A percentile compares a stretch with the other conserved stretches of the same genome.
Evolutionary conservation across 35 echinoderm and acorn worm genomes (phyloP).

Genomic region (Heliocidaris tuberculata): DNA sequence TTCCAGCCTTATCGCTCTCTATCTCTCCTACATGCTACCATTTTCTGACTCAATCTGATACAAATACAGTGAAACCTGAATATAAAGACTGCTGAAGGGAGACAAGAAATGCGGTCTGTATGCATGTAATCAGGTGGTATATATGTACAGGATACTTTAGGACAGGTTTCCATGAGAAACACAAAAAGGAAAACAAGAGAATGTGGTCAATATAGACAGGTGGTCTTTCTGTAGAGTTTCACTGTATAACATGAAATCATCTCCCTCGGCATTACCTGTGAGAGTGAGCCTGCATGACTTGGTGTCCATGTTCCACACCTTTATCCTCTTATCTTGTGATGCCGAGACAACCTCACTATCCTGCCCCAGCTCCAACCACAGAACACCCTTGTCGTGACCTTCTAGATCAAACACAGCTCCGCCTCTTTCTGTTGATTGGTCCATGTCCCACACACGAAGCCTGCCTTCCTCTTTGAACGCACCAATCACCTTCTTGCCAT

Average conservation of each 20-base stretch:
- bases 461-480: neutral
- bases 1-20: too few species aligned
- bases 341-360: constrained; percentile 42
- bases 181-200: neutral
- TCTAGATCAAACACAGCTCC: neutral
- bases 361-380: neutral
- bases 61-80: too few species aligned
- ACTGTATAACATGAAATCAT: neutral
- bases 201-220: neutral
- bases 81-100: too few species aligned
- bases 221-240: neutral
- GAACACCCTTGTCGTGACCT: constrained; percentile 46
- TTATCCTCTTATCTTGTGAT: constrained; percentile 37
- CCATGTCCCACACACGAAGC: constrained; percentile 7
- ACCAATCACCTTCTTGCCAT: constrained; percentile 41
- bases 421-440: constrained; percentile 1
- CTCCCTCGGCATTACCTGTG: neutral
- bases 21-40: too few species aligned
- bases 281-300: constrained; percentile 6
- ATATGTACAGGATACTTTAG: neutral
- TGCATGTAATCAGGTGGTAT: too few species aligned
- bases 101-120: too few species aligned
- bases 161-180: neutral
- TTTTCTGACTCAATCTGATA: too few species aligned
- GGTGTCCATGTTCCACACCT: constrained; percentile 42